Percentiles rank a stretch among this genome's conserved stretches.
These are phyloP conservation scores for Pristionchus japonicus DNA, from an alignment of 2,888 invertebrate genomes.

Conservation along the genomic window DNA sequence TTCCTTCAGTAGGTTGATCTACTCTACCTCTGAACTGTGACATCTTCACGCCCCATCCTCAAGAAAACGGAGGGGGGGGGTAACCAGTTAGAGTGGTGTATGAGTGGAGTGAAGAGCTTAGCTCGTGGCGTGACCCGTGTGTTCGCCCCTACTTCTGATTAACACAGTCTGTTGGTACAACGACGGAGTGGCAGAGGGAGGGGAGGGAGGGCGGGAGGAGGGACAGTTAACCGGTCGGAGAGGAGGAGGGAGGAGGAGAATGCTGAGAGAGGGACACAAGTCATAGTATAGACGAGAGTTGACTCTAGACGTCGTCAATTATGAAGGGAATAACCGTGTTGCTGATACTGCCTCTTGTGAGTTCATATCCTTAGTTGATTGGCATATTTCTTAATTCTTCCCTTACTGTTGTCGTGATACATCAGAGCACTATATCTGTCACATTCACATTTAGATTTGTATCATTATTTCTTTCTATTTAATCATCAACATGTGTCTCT, in stretches of 20 bases:
- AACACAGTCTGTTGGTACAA: constrained; percentile 20
- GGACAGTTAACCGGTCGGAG: not conserved
- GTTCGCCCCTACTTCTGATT: not conserved
- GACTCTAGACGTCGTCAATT: not conserved
- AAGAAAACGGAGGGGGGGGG: not conserved
- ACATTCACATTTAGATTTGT: no score
- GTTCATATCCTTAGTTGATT: no score
- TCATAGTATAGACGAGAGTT: constrained; percentile 32
- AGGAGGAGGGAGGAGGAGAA: not conserved
- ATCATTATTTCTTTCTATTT: no score
- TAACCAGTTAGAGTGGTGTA: constrained; percentile 24
- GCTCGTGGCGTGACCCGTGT: constrained; percentile 40
- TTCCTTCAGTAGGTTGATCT: not conserved
- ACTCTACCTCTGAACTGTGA: not conserved
- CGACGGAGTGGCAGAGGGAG: not conserved
- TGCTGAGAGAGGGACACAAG: not conserved
- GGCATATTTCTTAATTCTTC: no score
- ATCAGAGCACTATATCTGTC: no score
- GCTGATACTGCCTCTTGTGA: constrained; percentile 26
- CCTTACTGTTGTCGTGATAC: no score
- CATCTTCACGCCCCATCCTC: not conserved
- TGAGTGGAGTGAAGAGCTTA: not conserved
- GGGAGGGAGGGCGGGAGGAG: not conserved
- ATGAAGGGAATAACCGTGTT: not conserved
- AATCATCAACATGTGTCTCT: no score